phyloP scores from a whole-genome alignment of 2,888 invertebrate species.

The Heliothis peltigera region DNA sequence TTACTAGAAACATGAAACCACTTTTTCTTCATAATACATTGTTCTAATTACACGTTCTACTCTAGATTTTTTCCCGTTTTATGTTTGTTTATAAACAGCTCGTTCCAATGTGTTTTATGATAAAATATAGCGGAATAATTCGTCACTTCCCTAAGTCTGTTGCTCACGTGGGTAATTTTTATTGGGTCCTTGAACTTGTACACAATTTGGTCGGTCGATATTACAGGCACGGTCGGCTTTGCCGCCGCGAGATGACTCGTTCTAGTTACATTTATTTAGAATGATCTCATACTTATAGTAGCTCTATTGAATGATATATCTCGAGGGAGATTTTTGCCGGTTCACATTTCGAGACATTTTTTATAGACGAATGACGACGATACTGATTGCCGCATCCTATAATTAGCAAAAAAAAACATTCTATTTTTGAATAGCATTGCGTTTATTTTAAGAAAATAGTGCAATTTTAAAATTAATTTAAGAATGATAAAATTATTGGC shows the following conservation, averaged over 20 bases:
- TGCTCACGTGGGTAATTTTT: slow-evolving; percentile 82
- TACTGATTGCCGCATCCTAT: too few relatives aligned
- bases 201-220: slow-evolving; percentile 87
- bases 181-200: slow-evolving; percentile 88
- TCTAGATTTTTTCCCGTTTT: slow-evolving; percentile 30
- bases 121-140: slow-evolving; percentile 67
- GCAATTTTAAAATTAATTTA: slow-evolving; percentile 3
- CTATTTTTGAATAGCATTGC: too few relatives aligned
- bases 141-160: slow-evolving; percentile 75
- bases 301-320: slow-evolving; percentile 53
- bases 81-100: slow-evolving; percentile 63
- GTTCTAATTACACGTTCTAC: slow-evolving; percentile 43
- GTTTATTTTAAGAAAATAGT: neutral
- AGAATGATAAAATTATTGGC: slow-evolving; percentile 21
- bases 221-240: slow-evolving; percentile 75
- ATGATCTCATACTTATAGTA: slow-evolving; percentile 77
- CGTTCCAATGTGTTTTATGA: slow-evolving; percentile 60
- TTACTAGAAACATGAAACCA: slow-evolving; percentile 35
- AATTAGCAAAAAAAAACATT: neutral
- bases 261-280: slow-evolving; percentile 72
- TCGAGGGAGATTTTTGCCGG: slow-evolving; percentile 30
- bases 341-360: slow-evolving; percentile 7
- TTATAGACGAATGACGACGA: too few relatives aligned
- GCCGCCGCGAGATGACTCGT: slow-evolving; percentile 70
- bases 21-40: slow-evolving; percentile 44